These are phyloP conservation scores for Thereva nobilitata DNA, from an alignment of 2,888 invertebrate genomes.

Conservation along the genomic window DNA sequence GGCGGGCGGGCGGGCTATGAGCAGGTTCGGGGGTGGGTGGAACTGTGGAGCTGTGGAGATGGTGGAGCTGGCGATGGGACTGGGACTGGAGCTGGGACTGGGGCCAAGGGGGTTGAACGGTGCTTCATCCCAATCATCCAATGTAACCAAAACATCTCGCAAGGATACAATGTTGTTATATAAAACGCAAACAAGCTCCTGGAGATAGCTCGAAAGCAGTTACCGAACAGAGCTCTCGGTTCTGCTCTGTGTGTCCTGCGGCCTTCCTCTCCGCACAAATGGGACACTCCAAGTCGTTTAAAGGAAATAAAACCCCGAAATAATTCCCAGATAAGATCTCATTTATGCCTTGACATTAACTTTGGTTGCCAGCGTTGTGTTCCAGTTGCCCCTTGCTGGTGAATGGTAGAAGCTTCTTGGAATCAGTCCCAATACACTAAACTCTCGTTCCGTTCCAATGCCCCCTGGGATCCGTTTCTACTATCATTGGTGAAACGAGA, in stretches of 20 bases:
- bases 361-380: slow-evolving; percentile 38
- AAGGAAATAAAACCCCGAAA: slow-evolving; percentile 41
- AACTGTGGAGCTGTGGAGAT: too few species aligned
- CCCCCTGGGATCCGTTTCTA: too few species aligned
- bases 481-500: too few species aligned
- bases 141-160: slow-evolving; percentile 10
- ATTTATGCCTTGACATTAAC: slow-evolving; percentile 40
- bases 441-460: too few species aligned
- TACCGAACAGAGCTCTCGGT: too few species aligned
- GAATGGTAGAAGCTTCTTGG: slow-evolving; percentile 10
- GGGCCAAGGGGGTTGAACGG: background rate
- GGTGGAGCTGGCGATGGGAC: background rate
- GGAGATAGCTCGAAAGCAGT: background rate
- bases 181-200: background rate
- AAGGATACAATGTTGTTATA: slow-evolving; percentile 17
- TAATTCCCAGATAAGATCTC: slow-evolving; percentile 41
- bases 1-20: background rate
- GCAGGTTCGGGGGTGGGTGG: background rate
- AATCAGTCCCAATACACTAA: too few species aligned
- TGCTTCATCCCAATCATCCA: slow-evolving; percentile 4
- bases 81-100: background rate
- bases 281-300: slow-evolving; percentile 37
- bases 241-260: slow-evolving; percentile 26
- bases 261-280: slow-evolving; percentile 24
- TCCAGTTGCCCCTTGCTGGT: slow-evolving; percentile 22